These are phyloP conservation scores for Protaetia brevitarsis DNA, from an alignment of 1,140 invertebrate species.

Conservation along the genomic window DNA sequence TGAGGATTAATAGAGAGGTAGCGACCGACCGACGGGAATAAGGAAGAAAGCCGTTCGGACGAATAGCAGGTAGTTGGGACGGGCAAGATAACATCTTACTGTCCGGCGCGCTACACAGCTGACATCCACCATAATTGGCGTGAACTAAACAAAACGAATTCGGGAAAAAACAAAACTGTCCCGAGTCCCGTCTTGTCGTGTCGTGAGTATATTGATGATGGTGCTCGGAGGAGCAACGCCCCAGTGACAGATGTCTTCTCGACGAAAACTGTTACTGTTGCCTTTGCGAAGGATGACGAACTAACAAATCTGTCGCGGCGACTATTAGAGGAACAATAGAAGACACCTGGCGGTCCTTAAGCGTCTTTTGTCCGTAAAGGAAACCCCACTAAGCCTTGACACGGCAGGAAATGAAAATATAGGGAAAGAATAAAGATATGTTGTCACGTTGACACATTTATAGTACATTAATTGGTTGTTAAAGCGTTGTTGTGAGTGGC, in stretches of 20 bases:
- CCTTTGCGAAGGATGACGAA: neutral
- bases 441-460: no score
- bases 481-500: no score
- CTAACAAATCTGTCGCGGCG: slow-evolving; percentile 11
- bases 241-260: neutral
- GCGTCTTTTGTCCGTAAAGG: neutral
- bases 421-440: no score
- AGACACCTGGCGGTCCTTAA: neutral
- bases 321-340: slow-evolving; percentile 4
- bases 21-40: no score
- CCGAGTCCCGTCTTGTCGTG: slow-evolving; percentile 9
- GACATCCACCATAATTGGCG: slow-evolving; percentile 36
- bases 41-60: no score
- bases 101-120: slow-evolving; percentile 31
- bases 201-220: neutral
- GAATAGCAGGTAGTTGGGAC: neutral
- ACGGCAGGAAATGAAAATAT: no score
- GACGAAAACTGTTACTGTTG: neutral
- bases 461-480: no score
- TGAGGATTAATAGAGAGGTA: no score
- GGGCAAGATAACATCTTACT: slow-evolving; percentile 24
- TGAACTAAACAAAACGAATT: slow-evolving; percentile 36
- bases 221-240: neutral
- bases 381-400: no score
- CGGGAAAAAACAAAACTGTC: slow-evolving; percentile 33